Evolutionary conservation across 2,113 vertebrate genomes (phyloP).

Genomic region (Brienomyrus brachyistius): DNA sequence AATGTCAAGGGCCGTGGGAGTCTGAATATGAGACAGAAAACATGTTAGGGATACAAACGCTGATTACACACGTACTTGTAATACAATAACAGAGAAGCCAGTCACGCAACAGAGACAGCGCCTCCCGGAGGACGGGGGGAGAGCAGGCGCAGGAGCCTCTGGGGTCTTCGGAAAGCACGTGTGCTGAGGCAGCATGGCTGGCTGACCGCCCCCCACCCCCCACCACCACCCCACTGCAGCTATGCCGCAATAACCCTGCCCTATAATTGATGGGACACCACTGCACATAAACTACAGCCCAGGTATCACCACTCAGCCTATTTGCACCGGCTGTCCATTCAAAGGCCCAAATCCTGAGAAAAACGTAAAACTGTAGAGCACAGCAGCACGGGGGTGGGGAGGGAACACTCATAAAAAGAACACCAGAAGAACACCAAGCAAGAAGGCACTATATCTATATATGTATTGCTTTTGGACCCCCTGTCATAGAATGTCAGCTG

Average conservation of each 20-base stretch:
- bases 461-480: not conserved
- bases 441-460: not conserved
- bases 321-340: not conserved
- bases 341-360: not conserved
- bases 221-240: not conserved
- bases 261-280: not conserved
- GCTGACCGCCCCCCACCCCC: not conserved
- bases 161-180: not conserved
- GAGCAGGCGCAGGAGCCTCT: not conserved
- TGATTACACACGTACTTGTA: not conserved
- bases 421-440: not conserved
- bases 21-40: not conserved
- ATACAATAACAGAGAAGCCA: not conserved
- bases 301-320: not conserved
- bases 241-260: not conserved
- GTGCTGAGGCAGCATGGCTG: not conserved
- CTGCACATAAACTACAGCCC: not conserved
- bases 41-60: not conserved
- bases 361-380: not conserved
- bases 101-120: not conserved
- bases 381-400: not conserved
- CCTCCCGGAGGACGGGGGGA: not conserved
- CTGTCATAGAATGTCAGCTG: not conserved
- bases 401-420: not conserved
- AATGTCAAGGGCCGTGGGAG: not conserved